Conservation (phyloP, 2,113 vertebrate species). For the Macquaria ambigua region DNA sequence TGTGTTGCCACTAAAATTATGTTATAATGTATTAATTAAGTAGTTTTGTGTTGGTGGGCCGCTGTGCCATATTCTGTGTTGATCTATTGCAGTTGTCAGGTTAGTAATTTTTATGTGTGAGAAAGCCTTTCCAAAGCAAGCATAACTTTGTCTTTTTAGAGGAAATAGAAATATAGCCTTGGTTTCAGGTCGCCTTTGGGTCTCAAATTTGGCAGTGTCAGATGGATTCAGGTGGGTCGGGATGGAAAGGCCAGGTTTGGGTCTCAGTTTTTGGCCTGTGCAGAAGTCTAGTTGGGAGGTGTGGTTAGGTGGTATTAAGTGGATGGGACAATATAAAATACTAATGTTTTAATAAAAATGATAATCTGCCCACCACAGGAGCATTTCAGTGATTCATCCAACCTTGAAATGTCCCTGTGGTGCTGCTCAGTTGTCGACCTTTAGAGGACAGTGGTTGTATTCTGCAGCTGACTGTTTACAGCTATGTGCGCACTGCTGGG, state of each 20-base stretch:
- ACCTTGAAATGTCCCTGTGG: background rate
- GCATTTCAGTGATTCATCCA: background rate
- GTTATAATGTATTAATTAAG: background rate
- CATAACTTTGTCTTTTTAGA: background rate
- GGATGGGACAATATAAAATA: background rate
- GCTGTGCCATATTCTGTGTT: background rate
- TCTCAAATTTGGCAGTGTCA: background rate
- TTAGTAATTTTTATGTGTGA: too few species aligned
- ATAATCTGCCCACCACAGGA: background rate
- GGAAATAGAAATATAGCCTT: background rate
- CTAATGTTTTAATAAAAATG: background rate
- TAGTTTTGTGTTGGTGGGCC: too few species aligned
- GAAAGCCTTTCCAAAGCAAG: background rate
- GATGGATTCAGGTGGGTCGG: background rate
- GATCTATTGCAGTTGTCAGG: background rate
- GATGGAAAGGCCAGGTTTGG: background rate
- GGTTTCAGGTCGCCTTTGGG: background rate
- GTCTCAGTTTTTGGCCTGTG: background rate
- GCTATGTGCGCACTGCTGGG: background rate
- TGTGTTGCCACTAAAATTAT: background rate
- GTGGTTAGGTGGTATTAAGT: background rate
- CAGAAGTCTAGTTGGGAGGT: background rate
- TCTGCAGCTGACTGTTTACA: background rate
- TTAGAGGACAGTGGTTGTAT: background rate
- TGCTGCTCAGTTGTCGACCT: background rate